phyloP scores from a whole-genome alignment of 2,113 vertebrate genomes.

The Rhea pennata region DNA sequence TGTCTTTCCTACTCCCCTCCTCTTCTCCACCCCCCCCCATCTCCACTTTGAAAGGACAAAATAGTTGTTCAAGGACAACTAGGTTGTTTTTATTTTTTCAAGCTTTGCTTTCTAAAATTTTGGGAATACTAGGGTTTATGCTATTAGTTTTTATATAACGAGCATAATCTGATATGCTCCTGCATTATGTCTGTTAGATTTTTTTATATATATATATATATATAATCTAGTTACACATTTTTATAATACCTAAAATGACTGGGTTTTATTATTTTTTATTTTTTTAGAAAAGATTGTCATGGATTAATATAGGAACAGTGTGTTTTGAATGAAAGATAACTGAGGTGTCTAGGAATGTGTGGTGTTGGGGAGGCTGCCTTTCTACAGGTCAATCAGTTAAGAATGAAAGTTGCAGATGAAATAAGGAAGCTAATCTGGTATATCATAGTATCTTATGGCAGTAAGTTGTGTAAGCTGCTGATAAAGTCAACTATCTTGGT shows the following conservation, averaged over 20 bases:
- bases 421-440: slow-evolving; percentile 6
- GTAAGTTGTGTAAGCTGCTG: not conserved
- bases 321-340: not conserved
- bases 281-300: not conserved
- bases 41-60: not conserved
- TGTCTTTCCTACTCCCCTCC: not conserved
- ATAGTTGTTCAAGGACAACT: not conserved
- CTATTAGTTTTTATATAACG: not conserved
- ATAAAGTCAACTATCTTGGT: slow-evolving; percentile 32
- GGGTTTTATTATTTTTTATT: not conserved
- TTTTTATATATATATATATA: too few species aligned
- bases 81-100: not conserved
- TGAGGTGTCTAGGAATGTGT: not conserved
- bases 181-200: not conserved
- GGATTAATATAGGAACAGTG: not conserved
- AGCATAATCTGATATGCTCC: not conserved
- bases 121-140: not conserved
- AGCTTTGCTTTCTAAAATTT: not conserved
- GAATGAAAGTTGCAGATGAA: slow-evolving; percentile 52
- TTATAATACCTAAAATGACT: not conserved
- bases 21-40: not conserved
- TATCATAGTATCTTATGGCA: not conserved
- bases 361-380: not conserved
- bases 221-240: too few species aligned
- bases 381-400: not conserved